phyloP scores from a whole-genome alignment of 2,888 invertebrate species.

The Pelosia muscerda region DNA sequence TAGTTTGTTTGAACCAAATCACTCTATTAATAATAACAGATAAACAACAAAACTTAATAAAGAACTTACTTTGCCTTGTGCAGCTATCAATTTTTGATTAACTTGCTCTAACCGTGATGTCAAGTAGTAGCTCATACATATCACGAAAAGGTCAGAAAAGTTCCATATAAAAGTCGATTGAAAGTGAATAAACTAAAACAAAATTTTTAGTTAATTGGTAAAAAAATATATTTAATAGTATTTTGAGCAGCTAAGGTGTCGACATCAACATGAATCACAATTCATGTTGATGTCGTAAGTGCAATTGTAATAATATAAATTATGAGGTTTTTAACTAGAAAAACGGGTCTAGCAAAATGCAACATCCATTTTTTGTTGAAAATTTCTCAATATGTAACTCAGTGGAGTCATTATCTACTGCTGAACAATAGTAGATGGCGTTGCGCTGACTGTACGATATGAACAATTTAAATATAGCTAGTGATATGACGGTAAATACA shows the following conservation, averaged over 20 bases:
- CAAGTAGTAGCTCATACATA: conserved; percentile 90
- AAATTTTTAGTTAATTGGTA: background rate
- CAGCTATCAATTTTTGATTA: conserved; percentile 78
- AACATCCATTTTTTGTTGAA: too few relatives aligned
- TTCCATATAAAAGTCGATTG: conserved; percentile 91
- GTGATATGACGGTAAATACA: too few relatives aligned
- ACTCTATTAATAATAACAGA: background rate
- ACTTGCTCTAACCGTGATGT: conserved; percentile 88
- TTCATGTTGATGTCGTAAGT: too few relatives aligned
- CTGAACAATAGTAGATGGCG: too few relatives aligned
- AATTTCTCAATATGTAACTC: too few relatives aligned
- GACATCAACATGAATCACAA: too few relatives aligned
- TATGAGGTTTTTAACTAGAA: too few relatives aligned
- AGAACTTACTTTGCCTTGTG: conserved; percentile 74
- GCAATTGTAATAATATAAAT: too few relatives aligned
- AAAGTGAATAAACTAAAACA: conserved; percentile 85
- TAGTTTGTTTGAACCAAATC: background rate
- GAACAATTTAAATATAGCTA: too few relatives aligned
- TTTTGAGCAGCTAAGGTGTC: background rate
- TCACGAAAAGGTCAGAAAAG: conserved; percentile 91
- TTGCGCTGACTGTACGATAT: too few relatives aligned
- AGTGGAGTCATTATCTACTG: too few relatives aligned
- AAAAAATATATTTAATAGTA: background rate
- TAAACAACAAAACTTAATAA: background rate
- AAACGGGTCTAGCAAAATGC: too few relatives aligned